Conservation (phyloP, 2,113 vertebrate genomes). For the Bos javanicus region DNA sequence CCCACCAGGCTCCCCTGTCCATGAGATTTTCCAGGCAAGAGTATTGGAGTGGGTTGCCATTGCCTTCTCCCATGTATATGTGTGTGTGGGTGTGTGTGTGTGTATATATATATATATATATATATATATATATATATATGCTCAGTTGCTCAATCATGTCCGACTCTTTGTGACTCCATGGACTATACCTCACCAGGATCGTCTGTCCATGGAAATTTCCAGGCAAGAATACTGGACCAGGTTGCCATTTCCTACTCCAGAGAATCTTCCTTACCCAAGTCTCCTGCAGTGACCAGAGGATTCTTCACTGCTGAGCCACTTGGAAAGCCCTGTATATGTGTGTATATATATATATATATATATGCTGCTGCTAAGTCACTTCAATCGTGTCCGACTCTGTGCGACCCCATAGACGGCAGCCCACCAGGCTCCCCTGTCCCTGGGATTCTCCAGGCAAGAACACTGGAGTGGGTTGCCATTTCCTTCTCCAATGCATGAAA, state of each 20-base stretch:
- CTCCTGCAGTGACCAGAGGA: neutral
- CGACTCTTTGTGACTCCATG: neutral
- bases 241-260: neutral
- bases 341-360: neutral
- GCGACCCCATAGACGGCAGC: too few relatives aligned
- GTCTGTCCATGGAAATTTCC: neutral
- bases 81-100: too few relatives aligned
- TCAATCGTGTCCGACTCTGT: too few relatives aligned
- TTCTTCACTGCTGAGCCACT: neutral
- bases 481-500: too few relatives aligned
- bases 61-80: neutral
- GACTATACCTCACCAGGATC: neutral
- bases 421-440: too few relatives aligned
- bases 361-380: too few relatives aligned
- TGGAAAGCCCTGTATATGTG: neutral
- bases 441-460: too few relatives aligned
- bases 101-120: too few relatives aligned
- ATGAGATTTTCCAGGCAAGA: neutral
- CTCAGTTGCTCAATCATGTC: neutral
- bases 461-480: too few relatives aligned
- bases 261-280: neutral
- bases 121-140: accelerated
- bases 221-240: neutral
- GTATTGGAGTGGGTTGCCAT: neutral
- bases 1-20: neutral